phyloP scores from a whole-genome alignment of 2,888 invertebrate genomes.

The Drosophila cognata region DNA sequence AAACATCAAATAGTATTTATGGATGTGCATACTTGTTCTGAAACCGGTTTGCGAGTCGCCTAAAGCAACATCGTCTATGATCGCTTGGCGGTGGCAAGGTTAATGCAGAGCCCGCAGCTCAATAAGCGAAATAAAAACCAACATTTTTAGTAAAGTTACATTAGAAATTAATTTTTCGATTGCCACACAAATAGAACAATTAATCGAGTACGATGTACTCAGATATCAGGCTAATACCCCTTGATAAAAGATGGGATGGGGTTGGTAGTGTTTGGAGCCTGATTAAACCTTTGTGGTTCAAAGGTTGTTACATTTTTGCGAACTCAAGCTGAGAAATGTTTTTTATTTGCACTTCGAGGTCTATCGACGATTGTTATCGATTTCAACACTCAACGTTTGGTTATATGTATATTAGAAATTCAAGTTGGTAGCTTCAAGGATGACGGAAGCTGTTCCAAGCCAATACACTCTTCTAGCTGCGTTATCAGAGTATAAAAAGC shows the following conservation, averaged over 20 bases:
- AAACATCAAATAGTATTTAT: constrained; percentile 36
- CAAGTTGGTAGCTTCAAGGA: not conserved
- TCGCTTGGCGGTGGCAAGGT: constrained; percentile 32
- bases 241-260: not conserved
- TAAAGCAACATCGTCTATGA: constrained; percentile 14
- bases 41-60: constrained; percentile 42
- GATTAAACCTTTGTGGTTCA: not conserved
- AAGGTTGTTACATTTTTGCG: not conserved
- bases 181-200: constrained; percentile 22
- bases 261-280: not conserved
- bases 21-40: constrained; percentile 29
- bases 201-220: not conserved
- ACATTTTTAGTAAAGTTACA: constrained; percentile 18
- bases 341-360: not conserved
- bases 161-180: constrained; percentile 31
- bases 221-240: not conserved
- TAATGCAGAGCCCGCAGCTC: constrained; percentile 20
- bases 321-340: not conserved
- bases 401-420: not conserved
- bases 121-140: constrained; percentile 30
- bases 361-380: not conserved
- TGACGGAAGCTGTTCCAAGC: not conserved
- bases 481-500: constrained; percentile 47
- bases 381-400: not conserved
- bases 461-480: not conserved